Evolutionary conservation across 2,797 vertebrate species (phyloP).

Genomic region (Acipenser transmontanus): DNA sequence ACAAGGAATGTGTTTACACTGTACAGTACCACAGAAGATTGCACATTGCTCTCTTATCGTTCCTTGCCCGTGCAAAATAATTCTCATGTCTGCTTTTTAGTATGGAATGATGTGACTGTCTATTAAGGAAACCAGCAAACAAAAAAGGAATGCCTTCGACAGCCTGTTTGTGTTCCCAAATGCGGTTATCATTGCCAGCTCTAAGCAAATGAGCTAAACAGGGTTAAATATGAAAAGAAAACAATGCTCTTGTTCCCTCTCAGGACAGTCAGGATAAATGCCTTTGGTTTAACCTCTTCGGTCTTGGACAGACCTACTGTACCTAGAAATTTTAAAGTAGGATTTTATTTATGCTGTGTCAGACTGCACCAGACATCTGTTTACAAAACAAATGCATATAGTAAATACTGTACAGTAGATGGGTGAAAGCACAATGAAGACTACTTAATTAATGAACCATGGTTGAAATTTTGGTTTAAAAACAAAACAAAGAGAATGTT

Average conservation of each 20-base stretch:
- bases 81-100: too few species aligned
- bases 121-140: too few species aligned
- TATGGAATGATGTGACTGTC: too few species aligned
- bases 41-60: too few species aligned
- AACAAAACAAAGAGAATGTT: too few species aligned
- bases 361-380: too few species aligned
- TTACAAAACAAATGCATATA: too few species aligned
- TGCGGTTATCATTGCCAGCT: background rate
- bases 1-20: too few species aligned
- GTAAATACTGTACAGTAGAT: too few species aligned
- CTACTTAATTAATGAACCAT: background rate
- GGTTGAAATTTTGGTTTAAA: background rate
- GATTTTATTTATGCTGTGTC: background rate
- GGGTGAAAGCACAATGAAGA: background rate
- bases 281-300: background rate
- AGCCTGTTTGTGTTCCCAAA: background rate
- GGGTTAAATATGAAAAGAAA: background rate
- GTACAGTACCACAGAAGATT: too few species aligned
- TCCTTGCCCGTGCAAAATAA: too few species aligned
- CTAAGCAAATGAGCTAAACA: background rate
- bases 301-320: background rate
- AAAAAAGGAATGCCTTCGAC: too few species aligned
- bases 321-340: background rate
- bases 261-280: background rate
- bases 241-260: background rate